phyloP scores from a whole-genome alignment of 2,888 invertebrate genomes.

The Ochlodes sylvanus region DNA sequence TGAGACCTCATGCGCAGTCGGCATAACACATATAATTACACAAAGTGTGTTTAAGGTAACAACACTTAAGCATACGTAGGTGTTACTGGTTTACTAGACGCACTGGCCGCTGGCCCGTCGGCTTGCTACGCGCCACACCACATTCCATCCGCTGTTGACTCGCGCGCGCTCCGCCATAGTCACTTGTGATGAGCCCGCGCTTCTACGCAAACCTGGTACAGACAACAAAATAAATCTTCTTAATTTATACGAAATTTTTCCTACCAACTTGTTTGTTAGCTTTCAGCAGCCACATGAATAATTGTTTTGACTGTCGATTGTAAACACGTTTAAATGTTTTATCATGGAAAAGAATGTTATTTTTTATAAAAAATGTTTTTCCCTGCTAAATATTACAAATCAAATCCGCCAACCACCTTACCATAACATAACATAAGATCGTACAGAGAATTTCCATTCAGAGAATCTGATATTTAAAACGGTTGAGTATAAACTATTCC shows the following conservation, averaged over 20 bases:
- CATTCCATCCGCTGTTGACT: constrained; percentile 76
- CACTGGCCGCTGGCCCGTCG: constrained; percentile 11
- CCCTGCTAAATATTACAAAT: too few relatives aligned
- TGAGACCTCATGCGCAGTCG: background rate
- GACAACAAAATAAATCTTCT: constrained; percentile 45
- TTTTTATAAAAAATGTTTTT: too few relatives aligned
- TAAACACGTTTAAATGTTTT: too few relatives aligned
- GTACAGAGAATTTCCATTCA: too few relatives aligned
- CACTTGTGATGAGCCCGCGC: constrained; percentile 50
- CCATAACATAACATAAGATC: too few relatives aligned
- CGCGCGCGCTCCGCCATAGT: constrained; percentile 61
- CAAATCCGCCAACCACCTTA: too few relatives aligned
- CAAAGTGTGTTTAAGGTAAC: constrained; percentile 33
- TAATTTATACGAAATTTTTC: background rate
- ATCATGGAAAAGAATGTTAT: too few relatives aligned
- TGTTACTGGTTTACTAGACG: constrained; percentile 29
- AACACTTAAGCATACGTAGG: constrained; percentile 32
- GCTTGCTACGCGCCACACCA: constrained; percentile 62
- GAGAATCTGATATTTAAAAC: too few relatives aligned
- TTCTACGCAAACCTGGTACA: constrained; percentile 44
- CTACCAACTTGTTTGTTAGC: too few relatives aligned
- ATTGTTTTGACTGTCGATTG: too few relatives aligned
- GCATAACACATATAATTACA: constrained; percentile 26
- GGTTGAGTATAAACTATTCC: too few relatives aligned
- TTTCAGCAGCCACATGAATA: too few relatives aligned